These are phyloP conservation scores for Diachasmimorpha longicaudata DNA, from an alignment of 1,140 invertebrate species.

Conservation along the genomic window DNA sequence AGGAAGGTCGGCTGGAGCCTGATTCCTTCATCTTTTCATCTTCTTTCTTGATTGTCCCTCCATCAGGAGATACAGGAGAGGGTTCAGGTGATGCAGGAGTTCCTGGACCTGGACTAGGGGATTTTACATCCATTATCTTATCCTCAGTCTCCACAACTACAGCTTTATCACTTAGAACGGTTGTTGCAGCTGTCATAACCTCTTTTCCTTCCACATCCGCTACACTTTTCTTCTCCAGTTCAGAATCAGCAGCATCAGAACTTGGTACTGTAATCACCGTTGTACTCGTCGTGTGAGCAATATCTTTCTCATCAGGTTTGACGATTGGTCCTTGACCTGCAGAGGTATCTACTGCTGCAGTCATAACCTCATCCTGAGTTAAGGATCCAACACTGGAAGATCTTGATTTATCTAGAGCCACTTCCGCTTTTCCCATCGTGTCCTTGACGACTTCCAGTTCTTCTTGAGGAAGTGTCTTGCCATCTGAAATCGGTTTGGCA, in stretches of 20 bases:
- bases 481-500: neutral
- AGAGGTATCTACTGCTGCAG: neutral
- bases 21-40: neutral
- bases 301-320: neutral
- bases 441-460: neutral
- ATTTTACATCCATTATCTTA: neutral
- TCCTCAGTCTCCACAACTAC: neutral
- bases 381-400: slow-evolving; percentile 9
- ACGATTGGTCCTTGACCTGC: neutral
- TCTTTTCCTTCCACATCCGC: neutral
- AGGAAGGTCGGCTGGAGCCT: neutral
- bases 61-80: neutral
- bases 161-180: neutral
- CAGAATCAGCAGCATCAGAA: neutral
- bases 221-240: neutral
- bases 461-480: neutral
- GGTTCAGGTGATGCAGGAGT: no score
- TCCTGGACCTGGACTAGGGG: neutral
- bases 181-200: neutral
- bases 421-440: neutral
- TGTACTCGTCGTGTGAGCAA: neutral
- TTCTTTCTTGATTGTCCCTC: neutral
- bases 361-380: neutral
- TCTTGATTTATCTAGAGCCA: neutral
- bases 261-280: neutral